Base-by-base conservation (phyloP, 2,888 invertebrate genomes). In the Ephialtes manifestator region DNA sequence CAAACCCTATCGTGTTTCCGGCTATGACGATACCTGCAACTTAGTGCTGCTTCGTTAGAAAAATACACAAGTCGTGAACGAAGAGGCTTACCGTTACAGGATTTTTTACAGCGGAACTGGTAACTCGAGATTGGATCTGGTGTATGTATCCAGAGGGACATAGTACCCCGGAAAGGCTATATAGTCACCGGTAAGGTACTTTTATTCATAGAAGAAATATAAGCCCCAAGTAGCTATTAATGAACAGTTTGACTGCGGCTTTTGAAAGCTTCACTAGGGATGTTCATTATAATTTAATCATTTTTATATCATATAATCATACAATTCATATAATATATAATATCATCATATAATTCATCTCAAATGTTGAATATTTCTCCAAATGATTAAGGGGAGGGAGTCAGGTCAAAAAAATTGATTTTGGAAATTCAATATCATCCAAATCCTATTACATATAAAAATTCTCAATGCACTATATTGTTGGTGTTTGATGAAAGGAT, bases 71-170 rank as follows among this genome's bases (percentile, higher is more conserved):
- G 20, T 51, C 18, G 28, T 18, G 1, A 48, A 31, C 15, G 67
- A 67, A 74, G 39, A 58, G 67, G 79, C 65, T 72, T 60, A 75
- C 35, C 74, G 81, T 74, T 74, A 65, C 72, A 43, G 55, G 53
- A 55, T 72, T 72, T 55, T 74, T 28, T 46, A 43, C 58, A 31
- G 18, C 48, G 24, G 60, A 60, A 28, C 35, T 39, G 46, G 81
- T 75, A 75, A 81, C 60, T 68, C 74, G 81, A 81, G 58, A 58
- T 74, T 24, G 74, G 58, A 74, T 81, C 20, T 58, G 58, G 68
- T 68, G 35, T 68, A 63, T 31, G 13, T 65, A 28, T 43, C 28
- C 67, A 46, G 43, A 20, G 58, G 43, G 24, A 48, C 39, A 28
- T 68, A 11, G 74, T 68, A 68, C 55, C 60, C 11, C 18, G 58